Evolutionary conservation across 2,888 invertebrate species (phyloP).

Genomic region (Lasioglossum figueresi): DNA sequence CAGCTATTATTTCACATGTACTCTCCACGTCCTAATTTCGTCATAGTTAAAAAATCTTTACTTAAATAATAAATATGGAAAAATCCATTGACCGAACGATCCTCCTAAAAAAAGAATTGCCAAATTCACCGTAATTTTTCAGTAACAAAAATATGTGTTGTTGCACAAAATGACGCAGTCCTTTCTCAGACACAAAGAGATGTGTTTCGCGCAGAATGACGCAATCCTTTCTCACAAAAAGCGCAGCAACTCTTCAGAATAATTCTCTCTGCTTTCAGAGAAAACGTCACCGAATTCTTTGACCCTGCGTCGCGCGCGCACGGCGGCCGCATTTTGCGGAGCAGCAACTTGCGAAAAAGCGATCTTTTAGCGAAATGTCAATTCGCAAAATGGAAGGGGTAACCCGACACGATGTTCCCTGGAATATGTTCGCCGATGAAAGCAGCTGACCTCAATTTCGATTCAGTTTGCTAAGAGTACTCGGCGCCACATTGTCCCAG

Average conservation of each 20-base stretch:
- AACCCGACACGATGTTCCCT: slow-evolving; percentile 42
- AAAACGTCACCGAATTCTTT: neutral
- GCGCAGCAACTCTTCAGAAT: neutral
- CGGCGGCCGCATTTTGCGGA: neutral
- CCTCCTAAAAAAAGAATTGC: neutral
- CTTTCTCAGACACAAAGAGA: no score
- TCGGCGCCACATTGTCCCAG: slow-evolving; percentile 69
- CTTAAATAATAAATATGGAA: no score
- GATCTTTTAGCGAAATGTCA: slow-evolving; percentile 57
- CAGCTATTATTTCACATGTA: neutral
- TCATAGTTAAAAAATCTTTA: no score
- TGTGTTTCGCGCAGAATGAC: no score
- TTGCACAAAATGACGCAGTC: no score
- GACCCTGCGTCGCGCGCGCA: neutral
- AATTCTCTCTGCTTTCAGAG: neutral
- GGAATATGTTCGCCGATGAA: slow-evolving; percentile 63
- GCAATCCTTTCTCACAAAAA: no score
- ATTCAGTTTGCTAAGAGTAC: slow-evolving; percentile 62
- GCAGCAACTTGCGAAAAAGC: slow-evolving; percentile 11
- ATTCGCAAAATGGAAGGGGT: slow-evolving; percentile 27
- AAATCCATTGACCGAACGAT: no score
- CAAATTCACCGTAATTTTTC: no score
- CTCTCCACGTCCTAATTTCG: no score
- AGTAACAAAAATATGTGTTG: no score
- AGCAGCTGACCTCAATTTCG: slow-evolving; percentile 72